Percentiles rank a stretch among this genome's conserved stretches.
Evolutionary conservation across 2,797 vertebrate genomes (phyloP).

Genomic region (Sphenopsis melanotis): DNA sequence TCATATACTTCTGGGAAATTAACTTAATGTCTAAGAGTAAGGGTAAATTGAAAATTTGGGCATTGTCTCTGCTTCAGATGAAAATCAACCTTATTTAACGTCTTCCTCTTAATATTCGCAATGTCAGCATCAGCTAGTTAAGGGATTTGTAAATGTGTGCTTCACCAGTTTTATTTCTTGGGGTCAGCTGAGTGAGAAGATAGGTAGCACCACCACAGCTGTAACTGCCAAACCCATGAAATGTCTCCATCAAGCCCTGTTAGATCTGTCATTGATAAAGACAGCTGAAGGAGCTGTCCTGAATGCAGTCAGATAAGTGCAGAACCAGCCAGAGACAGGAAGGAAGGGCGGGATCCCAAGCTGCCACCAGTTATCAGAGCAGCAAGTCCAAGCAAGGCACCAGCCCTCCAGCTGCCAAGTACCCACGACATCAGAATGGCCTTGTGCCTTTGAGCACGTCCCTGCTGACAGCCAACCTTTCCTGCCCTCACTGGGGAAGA

Average conservation of each 20-base stretch:
- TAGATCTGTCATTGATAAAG: slow-evolving; percentile 52
- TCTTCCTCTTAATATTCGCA: background rate
- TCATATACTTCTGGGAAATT: background rate
- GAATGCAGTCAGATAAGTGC: slow-evolving; percentile 3
- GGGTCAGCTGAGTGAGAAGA: slow-evolving; percentile 13
- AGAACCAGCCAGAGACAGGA: background rate
- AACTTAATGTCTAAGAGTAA: background rate
- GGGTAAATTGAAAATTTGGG: background rate
- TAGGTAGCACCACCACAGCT: background rate
- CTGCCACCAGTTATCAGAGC: background rate
- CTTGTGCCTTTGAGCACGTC: background rate
- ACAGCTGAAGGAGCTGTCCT: background rate
- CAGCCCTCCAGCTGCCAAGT: background rate
- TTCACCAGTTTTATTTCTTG: slow-evolving; percentile 40
- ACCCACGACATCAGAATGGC: background rate
- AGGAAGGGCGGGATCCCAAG: background rate
- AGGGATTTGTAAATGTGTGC: slow-evolving; percentile 54
- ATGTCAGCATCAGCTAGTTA: slow-evolving; percentile 36
- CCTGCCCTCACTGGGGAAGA: background rate
- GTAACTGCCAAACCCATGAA: slow-evolving; percentile 29
- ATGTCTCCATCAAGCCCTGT: slow-evolving; percentile 17
- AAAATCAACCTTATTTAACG: slow-evolving; percentile 5
- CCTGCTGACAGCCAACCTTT: background rate
- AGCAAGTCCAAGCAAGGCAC: background rate
- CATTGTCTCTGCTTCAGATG: background rate